Evolutionary conservation across 2,888 invertebrate genomes (phyloP).

Genomic region (Amphimallon solstitiale): DNA sequence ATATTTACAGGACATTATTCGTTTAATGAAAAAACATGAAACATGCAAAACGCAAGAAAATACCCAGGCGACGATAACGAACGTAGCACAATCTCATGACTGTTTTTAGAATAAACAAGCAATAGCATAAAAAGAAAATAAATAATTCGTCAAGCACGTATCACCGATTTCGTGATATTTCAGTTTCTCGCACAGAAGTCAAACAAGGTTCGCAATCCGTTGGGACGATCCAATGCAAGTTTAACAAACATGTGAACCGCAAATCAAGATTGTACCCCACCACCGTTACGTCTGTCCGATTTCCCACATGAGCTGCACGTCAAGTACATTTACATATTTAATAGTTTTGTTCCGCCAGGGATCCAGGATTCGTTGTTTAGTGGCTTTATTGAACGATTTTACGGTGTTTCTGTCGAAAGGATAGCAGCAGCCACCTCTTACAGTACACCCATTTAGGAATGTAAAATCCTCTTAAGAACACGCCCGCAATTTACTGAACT

Average conservation of each 20-base stretch:
- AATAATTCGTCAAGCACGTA: not conserved
- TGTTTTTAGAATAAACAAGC: not conserved
- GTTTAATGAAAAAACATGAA: too few relatives aligned
- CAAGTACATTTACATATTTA: conserved; percentile 41
- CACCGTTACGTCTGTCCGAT: conserved; percentile 38
- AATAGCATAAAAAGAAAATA: not conserved
- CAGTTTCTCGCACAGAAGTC: not conserved
- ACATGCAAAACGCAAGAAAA: too few relatives aligned
- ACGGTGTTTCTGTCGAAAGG: not conserved
- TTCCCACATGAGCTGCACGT: conserved; percentile 43
- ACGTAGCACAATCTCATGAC: too few relatives aligned
- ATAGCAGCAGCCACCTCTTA: too few relatives aligned
- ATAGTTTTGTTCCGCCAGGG: conserved; percentile 36
- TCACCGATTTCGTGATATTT: conserved; percentile 10
- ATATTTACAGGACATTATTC: too few relatives aligned
- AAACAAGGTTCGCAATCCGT: conserved; percentile 1
- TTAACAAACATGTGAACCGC: conserved; percentile 42
- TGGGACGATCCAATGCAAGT: conserved; percentile 35
- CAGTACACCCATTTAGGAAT: not conserved
- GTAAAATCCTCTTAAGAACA: conserved; percentile 17
- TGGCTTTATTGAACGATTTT: conserved; percentile 23
- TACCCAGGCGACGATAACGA: too few relatives aligned
- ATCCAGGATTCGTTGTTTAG: conserved; percentile 32
- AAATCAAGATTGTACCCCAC: conserved; percentile 41
- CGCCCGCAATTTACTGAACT: conserved; percentile 18